Evolutionary conservation across 2,888 invertebrate species (phyloP), one percentile per base, ranked within the genome.

Genomic region (Campopleginae sp.): DNA sequence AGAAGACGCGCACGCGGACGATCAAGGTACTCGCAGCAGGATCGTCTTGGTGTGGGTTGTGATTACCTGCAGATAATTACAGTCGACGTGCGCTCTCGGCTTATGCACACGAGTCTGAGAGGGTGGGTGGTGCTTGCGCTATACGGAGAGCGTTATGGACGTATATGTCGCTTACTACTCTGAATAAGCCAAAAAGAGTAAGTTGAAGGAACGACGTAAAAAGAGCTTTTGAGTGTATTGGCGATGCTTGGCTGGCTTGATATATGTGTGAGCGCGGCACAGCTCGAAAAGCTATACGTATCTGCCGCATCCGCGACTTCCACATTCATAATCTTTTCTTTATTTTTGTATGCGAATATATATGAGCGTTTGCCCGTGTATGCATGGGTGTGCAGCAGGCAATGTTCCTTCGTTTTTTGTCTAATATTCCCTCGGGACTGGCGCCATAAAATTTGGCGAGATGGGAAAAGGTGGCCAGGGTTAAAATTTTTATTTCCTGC

Each of bases 41-140:
- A 89, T 89, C 88, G 88, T 78, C 44, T 38, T 91, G 89, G 93
- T 92, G 91, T 91, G 92, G 93, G 91, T 92, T 90, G 91, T 93
- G 93, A 93, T 93, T 93, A 93, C 93, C 91, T 90, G 90, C 87
- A 90, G 93, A 93, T 93, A 93, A 93, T 93, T 93, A 93, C 93
- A 93, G 93, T 91, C 90, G 91, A 92, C 90, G 91, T 91, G 91
- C 88, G 87, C 90, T 80, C 89, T 70, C 51, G 78, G 88, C 86
- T 89, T 83, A 84, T 86, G 80, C 72, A 74, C 86, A 27, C 19
- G 76, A 63, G 46, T 68, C 65, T 31, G 65, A 46, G 79, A 84
- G 87, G 86, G 85, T 85, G 85, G 82, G 51, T 76, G 75, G 51
- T 77, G 70, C 71, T 82, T 27, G 33, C 76, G 86, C 80, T 83